These are phyloP conservation scores for Sylvia borin DNA, from an alignment of 2,797 vertebrate species.

Conservation along the genomic window DNA sequence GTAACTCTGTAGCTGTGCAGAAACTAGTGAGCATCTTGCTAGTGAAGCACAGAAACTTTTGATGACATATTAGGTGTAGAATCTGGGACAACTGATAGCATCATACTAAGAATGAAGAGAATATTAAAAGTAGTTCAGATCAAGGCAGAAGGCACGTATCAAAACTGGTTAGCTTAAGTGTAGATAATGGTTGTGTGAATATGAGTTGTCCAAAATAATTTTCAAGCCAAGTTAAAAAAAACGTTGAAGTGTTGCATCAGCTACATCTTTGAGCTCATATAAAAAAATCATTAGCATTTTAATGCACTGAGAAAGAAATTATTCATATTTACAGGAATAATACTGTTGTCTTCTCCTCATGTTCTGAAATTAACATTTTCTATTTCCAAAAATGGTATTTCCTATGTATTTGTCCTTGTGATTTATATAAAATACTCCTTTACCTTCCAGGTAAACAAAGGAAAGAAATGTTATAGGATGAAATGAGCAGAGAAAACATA, in stretches of 20 bases:
- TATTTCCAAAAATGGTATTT: neutral
- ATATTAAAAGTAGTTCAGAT: constrained; percentile 54
- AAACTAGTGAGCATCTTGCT: neutral
- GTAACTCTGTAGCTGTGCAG: neutral
- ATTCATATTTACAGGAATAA: neutral
- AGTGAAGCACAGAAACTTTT: neutral
- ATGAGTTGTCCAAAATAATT: constrained; percentile 9
- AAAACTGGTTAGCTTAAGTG: neutral
- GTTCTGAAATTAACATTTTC: neutral
- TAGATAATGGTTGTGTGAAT: neutral
- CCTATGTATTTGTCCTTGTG: neutral
- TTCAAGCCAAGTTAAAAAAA: neutral
- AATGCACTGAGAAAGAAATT: neutral
- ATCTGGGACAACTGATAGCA: constrained; percentile 53
- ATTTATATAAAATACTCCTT: neutral
- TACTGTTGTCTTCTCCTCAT: neutral
- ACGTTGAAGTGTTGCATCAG: neutral
- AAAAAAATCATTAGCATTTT: neutral
- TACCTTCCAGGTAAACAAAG: neutral
- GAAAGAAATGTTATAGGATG: neutral
- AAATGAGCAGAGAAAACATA: neutral
- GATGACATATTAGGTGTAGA: constrained; percentile 37
- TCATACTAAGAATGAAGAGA: constrained; percentile 45
- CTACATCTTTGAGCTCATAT: neutral
- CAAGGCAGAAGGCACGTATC: constrained; percentile 33